Conservation (phyloP, 1,140 invertebrate species). For the Drosophila tsacasi region DNA sequence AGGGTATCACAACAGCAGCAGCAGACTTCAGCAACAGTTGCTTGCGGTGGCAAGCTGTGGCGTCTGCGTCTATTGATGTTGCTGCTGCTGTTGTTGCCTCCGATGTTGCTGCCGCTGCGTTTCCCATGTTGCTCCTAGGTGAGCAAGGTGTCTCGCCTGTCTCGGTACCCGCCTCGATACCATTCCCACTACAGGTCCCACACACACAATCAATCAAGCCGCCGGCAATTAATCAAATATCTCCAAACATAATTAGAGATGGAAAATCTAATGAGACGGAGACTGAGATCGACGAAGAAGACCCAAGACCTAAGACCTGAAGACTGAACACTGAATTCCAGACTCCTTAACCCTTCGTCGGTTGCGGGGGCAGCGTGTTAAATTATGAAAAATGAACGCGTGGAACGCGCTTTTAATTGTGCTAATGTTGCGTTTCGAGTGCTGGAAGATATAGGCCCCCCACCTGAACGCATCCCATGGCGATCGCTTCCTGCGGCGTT, state of each 20-base stretch:
- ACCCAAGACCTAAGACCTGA: neutral
- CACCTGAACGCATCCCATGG: constrained; percentile 50
- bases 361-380: constrained; percentile 82
- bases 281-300: neutral
- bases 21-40: constrained; percentile 76
- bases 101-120: constrained; percentile 40
- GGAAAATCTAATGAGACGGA: constrained; percentile 79
- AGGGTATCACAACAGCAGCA: constrained; percentile 53
- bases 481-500: constrained; percentile 54
- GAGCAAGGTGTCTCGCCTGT: constrained; percentile 55
- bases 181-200: constrained; percentile 34
- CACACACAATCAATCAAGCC: constrained; percentile 80
- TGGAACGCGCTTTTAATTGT: constrained; percentile 83
- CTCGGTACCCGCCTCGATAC: constrained; percentile 12
- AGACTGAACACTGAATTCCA: constrained; percentile 13
- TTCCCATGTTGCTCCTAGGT: constrained; percentile 59
- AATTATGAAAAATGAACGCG: constrained; percentile 83
- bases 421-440: constrained; percentile 70
- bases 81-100: constrained; percentile 16
- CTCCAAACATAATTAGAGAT: constrained; percentile 78
- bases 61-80: constrained; percentile 68
- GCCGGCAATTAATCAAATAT: constrained; percentile 82
- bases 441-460: constrained; percentile 43
- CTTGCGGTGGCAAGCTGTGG: constrained; percentile 70
- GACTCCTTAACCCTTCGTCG: constrained; percentile 55